phyloP scores from a whole-genome alignment of 2,888 invertebrate species.

The Eulithis prunata region DNA sequence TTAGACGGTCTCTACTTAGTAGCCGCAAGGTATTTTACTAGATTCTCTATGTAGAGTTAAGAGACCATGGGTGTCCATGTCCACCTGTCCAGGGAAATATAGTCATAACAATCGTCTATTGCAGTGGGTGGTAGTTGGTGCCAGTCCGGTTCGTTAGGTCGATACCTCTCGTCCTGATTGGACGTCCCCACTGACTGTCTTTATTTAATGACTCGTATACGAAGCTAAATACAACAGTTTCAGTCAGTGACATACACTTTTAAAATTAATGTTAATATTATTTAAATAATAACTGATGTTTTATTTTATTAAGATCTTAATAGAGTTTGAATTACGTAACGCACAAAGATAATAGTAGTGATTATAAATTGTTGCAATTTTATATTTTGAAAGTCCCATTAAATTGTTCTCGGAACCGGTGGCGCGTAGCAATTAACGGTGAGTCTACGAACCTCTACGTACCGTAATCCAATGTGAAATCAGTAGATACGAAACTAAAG shows the following conservation, averaged over 20 bases:
- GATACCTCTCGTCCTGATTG: slow-evolving; percentile 35
- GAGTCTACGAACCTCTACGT: slow-evolving; percentile 2
- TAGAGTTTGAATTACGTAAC: too few species aligned
- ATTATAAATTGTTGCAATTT: too few species aligned
- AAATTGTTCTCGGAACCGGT: slow-evolving; percentile 5
- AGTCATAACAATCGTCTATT: slow-evolving; percentile 33
- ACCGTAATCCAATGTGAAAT: slow-evolving; percentile 7
- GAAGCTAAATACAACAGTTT: too few species aligned
- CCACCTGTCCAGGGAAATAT: background rate
- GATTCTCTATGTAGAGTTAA: too few species aligned
- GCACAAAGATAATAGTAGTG: too few species aligned
- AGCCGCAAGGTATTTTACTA: too few species aligned
- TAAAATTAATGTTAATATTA: too few species aligned
- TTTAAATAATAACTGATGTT: too few species aligned
- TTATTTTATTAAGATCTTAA: too few species aligned
- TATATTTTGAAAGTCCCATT: slow-evolving; percentile 3
- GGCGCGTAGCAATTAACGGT: slow-evolving; percentile 24
- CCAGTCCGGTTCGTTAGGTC: slow-evolving; percentile 57
- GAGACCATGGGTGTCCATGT: too few species aligned
- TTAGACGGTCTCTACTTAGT: too few species aligned
- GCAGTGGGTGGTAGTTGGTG: slow-evolving; percentile 49
- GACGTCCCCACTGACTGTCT: background rate
- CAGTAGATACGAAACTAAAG: background rate
- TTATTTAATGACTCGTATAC: background rate
- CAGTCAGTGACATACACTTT: too few species aligned